A percentile compares a stretch with the other conserved stretches of the same genome.
phyloP scores from a whole-genome alignment of 2,888 invertebrate genomes.

The Scrobipalpa costella region DNA sequence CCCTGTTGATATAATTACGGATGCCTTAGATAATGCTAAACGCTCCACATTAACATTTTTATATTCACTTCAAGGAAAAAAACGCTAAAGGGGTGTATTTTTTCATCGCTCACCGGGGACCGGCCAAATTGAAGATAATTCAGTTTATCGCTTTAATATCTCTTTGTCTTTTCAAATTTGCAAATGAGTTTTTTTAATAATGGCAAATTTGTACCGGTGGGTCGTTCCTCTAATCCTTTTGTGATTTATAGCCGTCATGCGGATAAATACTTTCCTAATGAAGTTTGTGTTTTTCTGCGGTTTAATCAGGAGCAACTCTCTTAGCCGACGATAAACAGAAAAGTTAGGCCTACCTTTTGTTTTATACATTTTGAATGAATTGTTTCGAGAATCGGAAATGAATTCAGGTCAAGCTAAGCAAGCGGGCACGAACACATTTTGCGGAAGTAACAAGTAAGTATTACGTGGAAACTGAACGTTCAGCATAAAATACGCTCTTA shows the following conservation, averaged over 20 bases:
- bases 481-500: too few species aligned
- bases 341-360: too few species aligned
- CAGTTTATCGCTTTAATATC: constrained; percentile 77
- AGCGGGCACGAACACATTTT: too few species aligned
- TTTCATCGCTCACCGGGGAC: constrained; percentile 57
- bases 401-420: too few species aligned
- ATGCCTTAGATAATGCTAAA: constrained; percentile 36
- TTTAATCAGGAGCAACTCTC: neutral
- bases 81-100: constrained; percentile 55
- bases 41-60: constrained; percentile 62
- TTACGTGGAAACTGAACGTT: too few species aligned
- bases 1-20: constrained; percentile 27
- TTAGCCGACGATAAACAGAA: too few species aligned
- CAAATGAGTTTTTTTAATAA: constrained; percentile 81
- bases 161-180: constrained; percentile 78
- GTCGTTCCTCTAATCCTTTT: constrained; percentile 62
- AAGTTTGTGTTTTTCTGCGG: constrained; percentile 44
- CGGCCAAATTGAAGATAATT: constrained; percentile 67
- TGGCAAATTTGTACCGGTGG: constrained; percentile 70
- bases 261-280: constrained; percentile 53
- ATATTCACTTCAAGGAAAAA: constrained; percentile 55
- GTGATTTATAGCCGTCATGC: constrained; percentile 67
- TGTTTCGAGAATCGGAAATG: too few species aligned
- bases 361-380: too few species aligned
- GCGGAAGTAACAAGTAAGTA: too few species aligned